Evolutionary conservation across 2,113 vertebrate species (phyloP).

Genomic region (Herpailurus yagouaroundi): DNA sequence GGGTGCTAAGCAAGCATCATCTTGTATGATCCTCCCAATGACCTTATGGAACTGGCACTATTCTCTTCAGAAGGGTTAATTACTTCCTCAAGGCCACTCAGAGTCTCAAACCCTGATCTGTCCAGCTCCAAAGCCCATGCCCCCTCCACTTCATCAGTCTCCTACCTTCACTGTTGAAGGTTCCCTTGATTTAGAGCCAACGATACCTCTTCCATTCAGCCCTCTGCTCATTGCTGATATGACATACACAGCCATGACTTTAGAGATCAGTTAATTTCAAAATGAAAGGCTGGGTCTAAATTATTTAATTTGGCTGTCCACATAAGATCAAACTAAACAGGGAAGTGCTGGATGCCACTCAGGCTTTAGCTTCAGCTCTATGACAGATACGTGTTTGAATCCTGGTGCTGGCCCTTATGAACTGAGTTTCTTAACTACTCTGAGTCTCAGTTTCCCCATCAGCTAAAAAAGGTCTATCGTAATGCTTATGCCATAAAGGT

Average conservation of each 20-base stretch:
- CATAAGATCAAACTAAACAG: background rate
- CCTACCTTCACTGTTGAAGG: background rate
- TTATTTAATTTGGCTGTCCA: constrained; percentile 13
- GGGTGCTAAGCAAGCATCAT: background rate
- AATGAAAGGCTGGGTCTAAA: constrained; percentile 9
- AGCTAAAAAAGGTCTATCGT: background rate
- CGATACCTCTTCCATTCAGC: background rate
- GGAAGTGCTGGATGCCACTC: background rate
- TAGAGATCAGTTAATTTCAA: constrained; percentile 31
- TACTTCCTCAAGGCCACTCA: background rate
- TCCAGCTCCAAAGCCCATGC: background rate
- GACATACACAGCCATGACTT: background rate
- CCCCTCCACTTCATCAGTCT: background rate
- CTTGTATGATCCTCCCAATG: background rate
- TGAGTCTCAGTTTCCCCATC: background rate
- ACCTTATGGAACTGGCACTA: background rate
- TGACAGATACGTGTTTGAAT: background rate
- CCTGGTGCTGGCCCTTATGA: background rate
- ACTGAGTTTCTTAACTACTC: background rate
- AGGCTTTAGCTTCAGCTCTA: background rate
- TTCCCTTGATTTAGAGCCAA: background rate
- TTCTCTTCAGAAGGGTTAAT: background rate
- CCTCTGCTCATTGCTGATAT: background rate
- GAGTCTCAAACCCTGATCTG: background rate
- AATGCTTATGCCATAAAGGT: background rate